Conservation (phyloP, 1,140 invertebrate genomes). For the Hyles euphorbiae region DNA sequence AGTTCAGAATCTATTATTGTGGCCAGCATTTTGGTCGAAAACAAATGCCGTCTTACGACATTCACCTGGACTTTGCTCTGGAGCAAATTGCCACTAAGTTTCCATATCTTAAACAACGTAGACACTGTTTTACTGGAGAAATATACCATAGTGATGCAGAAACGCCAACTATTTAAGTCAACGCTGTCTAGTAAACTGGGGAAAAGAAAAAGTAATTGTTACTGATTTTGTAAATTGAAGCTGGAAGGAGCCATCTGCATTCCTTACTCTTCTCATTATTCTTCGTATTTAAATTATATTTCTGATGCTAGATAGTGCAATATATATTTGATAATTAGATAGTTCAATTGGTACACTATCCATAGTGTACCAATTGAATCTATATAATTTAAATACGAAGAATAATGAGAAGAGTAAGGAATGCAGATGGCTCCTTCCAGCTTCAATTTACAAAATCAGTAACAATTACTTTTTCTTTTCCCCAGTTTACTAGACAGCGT, state of each 20-base stretch:
- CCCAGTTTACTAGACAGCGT: slow-evolving; percentile 17
- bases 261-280: slow-evolving; percentile 17
- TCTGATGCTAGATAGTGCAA: too few relatives aligned
- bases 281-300: slow-evolving; percentile 15
- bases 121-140: slow-evolving; percentile 32
- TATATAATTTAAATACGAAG: slow-evolving; percentile 15
- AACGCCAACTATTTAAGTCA: too few relatives aligned
- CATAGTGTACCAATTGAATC: slow-evolving; percentile 3
- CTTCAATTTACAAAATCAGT: slow-evolving; percentile 3
- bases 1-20: too few relatives aligned
- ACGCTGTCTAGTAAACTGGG: slow-evolving; percentile 17
- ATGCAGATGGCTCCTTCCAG: slow-evolving; percentile 3
- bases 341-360: too few relatives aligned
- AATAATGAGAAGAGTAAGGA: slow-evolving; percentile 17
- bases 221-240: slow-evolving; percentile 3
- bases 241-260: slow-evolving; percentile 3
- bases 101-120: slow-evolving; percentile 21
- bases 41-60: too few relatives aligned
- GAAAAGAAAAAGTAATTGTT: slow-evolving; percentile 19
- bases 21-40: too few relatives aligned
- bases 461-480: slow-evolving; percentile 19
- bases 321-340: too few relatives aligned
- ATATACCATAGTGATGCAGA: slow-evolving; percentile 22
- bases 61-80: too few relatives aligned
- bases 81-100: too few relatives aligned